Evolutionary conservation across 2,113 vertebrate genomes (phyloP).

Genomic region (Nycticryphes semicollaris): DNA sequence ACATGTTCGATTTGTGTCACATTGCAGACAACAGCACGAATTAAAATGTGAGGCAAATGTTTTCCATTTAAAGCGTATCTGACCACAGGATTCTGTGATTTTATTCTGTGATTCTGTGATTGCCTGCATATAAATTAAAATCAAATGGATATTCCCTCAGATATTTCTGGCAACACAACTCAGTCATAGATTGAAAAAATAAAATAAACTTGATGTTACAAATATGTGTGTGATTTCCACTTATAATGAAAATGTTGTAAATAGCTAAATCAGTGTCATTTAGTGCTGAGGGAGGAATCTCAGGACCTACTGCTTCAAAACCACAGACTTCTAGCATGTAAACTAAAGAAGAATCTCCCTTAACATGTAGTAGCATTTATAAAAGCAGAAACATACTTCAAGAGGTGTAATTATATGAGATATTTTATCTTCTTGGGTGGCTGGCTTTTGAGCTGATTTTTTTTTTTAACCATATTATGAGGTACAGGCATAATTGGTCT

Average conservation of each 20-base stretch:
- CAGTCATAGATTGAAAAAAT: background rate
- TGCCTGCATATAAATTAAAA: slow-evolving; percentile 7
- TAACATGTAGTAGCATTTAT: slow-evolving; percentile 21
- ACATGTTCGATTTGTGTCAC: background rate
- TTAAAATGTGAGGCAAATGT: background rate
- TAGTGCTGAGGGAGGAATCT: background rate
- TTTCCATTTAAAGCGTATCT: slow-evolving; percentile 20
- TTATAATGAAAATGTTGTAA: background rate
- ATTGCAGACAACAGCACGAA: background rate
- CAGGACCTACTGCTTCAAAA: background rate
- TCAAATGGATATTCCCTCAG: background rate
- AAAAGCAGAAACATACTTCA: slow-evolving; percentile 15
- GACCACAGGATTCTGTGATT: slow-evolving; percentile 20
- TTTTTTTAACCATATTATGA: background rate
- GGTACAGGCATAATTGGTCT: slow-evolving; percentile 19
- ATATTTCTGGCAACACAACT: background rate
- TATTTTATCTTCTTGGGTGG: slow-evolving; percentile 56
- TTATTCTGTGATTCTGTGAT: slow-evolving; percentile 6
- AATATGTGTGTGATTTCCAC: background rate
- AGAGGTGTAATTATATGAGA: slow-evolving; percentile 36
- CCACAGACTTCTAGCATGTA: background rate
- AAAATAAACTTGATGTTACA: background rate
- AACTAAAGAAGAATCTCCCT: background rate
- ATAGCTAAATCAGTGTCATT: slow-evolving; percentile 20
- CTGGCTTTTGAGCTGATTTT: background rate